These are phyloP conservation scores for Drosophila recens DNA, from an alignment of 2,888 invertebrate genomes.

Conservation along the genomic window DNA sequence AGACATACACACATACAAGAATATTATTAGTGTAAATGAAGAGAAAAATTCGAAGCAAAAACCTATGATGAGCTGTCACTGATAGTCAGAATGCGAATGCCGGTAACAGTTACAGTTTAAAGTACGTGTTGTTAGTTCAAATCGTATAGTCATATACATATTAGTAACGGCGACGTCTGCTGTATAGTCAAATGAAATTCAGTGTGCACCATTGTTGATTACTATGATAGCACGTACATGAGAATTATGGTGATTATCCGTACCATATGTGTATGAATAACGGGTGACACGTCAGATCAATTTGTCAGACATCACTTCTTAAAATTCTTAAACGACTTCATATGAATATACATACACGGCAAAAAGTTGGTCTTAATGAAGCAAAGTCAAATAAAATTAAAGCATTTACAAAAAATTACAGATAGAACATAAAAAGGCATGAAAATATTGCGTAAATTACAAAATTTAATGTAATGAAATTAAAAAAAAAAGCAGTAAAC, in stretches of 20 bases:
- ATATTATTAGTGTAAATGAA: slow-evolving; percentile 77
- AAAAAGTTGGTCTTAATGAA: slow-evolving; percentile 62
- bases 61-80: slow-evolving; percentile 53
- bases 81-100: slow-evolving; percentile 67
- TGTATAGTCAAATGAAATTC: slow-evolving; percentile 25
- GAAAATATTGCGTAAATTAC: slow-evolving; percentile 61
- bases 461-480: slow-evolving; percentile 59
- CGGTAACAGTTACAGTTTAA: slow-evolving; percentile 50
- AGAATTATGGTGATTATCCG: slow-evolving; percentile 44
- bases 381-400: slow-evolving; percentile 75
- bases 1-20: slow-evolving; percentile 65
- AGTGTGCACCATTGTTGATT: slow-evolving; percentile 39
- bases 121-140: slow-evolving; percentile 70
- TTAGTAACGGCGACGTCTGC: slow-evolving; percentile 20
- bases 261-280: slow-evolving; percentile 21
- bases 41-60: slow-evolving; percentile 40
- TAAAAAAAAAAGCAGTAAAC: slow-evolving; percentile 54
- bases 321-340: slow-evolving; percentile 47
- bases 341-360: slow-evolving; percentile 31
- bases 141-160: slow-evolving; percentile 46
- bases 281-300: slow-evolving; percentile 34
- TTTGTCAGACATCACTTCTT: slow-evolving; percentile 31
- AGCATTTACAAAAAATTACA: slow-evolving; percentile 81
- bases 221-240: slow-evolving; percentile 39
- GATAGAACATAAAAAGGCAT: slow-evolving; percentile 54